Evolutionary conservation across 2,113 vertebrate species (phyloP).

Genomic region (Pelecanoides urinatrix): DNA sequence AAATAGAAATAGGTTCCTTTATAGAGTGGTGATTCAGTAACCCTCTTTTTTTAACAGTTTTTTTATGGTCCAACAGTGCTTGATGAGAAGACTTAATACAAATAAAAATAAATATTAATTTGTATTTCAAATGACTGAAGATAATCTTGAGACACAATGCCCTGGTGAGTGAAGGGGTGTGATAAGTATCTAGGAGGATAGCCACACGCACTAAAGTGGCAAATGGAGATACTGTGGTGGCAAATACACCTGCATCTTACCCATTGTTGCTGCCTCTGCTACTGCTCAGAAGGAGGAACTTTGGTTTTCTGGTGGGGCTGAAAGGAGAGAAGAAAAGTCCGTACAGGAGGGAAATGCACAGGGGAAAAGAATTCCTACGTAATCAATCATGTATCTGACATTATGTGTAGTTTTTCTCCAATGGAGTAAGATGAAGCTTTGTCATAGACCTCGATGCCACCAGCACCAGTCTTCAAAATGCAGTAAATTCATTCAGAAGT

Average conservation of each 20-base stretch:
- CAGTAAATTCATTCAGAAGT: conserved; percentile 21
- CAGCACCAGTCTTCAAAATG: not conserved
- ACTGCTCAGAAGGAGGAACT: not conserved
- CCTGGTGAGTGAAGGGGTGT: not conserved
- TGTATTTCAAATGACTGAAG: not conserved
- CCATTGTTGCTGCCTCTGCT: not conserved
- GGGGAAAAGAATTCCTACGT: not conserved
- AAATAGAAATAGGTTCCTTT: not conserved
- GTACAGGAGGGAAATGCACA: not conserved
- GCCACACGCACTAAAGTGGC: not conserved
- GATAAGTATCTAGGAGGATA: not conserved
- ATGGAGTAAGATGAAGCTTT: not conserved
- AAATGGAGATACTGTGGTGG: not conserved
- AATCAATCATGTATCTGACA: not conserved
- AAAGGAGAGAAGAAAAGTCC: not conserved
- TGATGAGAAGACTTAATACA: not conserved
- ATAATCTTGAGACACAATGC: not conserved
- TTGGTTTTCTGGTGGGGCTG: not conserved
- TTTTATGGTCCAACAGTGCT: not conserved
- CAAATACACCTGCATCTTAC: not conserved
- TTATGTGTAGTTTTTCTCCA: not conserved
- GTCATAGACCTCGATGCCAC: not conserved
- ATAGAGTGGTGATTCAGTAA: not conserved
- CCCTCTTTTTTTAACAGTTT: not conserved
- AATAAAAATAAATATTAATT: not conserved